phyloP scores from a whole-genome alignment of 2,797 vertebrate genomes.

The Allobates femoralis region DNA sequence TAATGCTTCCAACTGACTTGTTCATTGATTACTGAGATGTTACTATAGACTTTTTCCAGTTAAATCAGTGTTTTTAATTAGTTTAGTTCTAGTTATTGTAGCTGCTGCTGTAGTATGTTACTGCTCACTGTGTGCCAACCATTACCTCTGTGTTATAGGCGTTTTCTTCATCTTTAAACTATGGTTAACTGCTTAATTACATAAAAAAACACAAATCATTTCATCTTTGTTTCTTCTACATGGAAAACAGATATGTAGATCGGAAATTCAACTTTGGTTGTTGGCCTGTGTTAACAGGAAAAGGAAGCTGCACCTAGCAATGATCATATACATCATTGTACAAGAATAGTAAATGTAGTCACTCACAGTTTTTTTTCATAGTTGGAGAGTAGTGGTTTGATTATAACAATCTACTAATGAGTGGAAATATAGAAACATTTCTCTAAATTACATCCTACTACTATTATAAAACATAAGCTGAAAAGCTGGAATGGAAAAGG shows the following conservation, averaged over 20 bases:
- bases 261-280: constrained; percentile 12
- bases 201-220: constrained; percentile 22
- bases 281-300: constrained; percentile 3
- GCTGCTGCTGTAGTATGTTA: not conserved
- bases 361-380: not conserved
- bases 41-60: not conserved
- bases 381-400: not conserved
- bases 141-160: not conserved
- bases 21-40: not conserved
- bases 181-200: constrained; percentile 13
- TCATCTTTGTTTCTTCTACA: constrained; percentile 10
- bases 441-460: not conserved
- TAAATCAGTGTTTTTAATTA: not conserved
- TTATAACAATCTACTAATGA: not conserved
- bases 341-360: not conserved
- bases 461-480: no score
- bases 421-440: not conserved
- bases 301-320: constrained; percentile 39
- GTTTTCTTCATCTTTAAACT: not conserved
- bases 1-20: no score
- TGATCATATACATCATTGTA: not conserved
- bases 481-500: no score
- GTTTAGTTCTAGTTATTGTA: constrained; percentile 1
- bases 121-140: constrained; percentile 2
- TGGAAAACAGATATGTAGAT: constrained; percentile 21